A percentile compares a stretch with the other conserved stretches of the same genome.
These are phyloP conservation scores for Ornithorhynchus anatinus DNA, from an alignment of 2,113 vertebrate species.

Conservation along the genomic window DNA sequence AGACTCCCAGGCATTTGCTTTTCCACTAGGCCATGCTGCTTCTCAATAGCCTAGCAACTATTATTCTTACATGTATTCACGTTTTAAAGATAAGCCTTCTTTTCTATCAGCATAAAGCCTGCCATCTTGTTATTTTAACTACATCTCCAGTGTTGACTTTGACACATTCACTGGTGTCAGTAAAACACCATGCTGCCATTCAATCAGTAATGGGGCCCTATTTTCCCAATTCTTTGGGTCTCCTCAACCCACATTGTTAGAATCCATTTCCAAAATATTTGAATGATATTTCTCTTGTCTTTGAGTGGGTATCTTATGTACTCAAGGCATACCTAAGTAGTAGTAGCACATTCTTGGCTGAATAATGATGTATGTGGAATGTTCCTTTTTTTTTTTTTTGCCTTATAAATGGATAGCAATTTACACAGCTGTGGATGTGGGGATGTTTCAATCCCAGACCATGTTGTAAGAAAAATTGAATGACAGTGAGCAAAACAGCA, in stretches of 20 bases:
- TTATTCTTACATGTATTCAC: too few species aligned
- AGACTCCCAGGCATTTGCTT: too few species aligned
- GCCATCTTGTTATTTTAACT: not conserved
- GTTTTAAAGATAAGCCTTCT: not conserved
- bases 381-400: conserved; percentile 75
- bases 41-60: too few species aligned
- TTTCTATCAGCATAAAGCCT: not conserved
- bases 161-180: not conserved
- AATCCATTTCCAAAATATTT: conserved; percentile 31
- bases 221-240: conserved; percentile 9
- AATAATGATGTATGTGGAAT: conserved; percentile 80
- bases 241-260: conserved; percentile 2
- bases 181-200: not conserved
- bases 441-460: conserved; percentile 95
- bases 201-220: not conserved
- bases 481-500: conserved; percentile 97
- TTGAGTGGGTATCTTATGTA: conserved; percentile 61
- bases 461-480: conserved; percentile 97
- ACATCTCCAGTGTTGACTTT: not conserved
- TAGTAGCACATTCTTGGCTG: conserved; percentile 72
- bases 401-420: conserved; percentile 91
- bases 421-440: conserved; percentile 95
- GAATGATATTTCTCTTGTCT: conserved; percentile 47
- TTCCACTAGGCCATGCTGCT: too few species aligned
- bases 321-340: conserved; percentile 71